Base-by-base conservation (phyloP, 2,797 vertebrate species). In the Pipistrellus pipistrellus region DNA sequence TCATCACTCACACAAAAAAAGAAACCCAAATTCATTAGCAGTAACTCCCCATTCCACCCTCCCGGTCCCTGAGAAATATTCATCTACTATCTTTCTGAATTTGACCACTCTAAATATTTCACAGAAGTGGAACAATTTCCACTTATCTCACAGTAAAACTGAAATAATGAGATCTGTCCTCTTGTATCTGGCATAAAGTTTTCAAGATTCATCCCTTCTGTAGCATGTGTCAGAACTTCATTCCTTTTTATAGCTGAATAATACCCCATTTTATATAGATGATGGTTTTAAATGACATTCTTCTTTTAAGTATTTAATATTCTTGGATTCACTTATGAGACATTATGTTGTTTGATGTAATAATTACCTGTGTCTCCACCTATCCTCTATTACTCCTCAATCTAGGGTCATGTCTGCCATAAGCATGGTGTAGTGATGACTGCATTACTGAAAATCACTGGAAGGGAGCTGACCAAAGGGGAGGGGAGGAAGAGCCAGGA, bases 181-280 rank as follows among this genome's bases (percentile, higher is more conserved):
- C 46, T 35, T 86, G 51, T 66, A 20, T 44, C 64, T 53, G 14
- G 13, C 76, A 77, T 32, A 38, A 62, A 27, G 23, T 69, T 94
- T 87, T 27, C 32, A 55, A 53, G n/a, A 17, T 44, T 20, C 12
- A 48, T n/a, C 71, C 25, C 77, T 14, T 3, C 17, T 66, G 66
- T 15, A 62, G 21, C 51, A 84, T 46, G 38, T 55, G 48, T 76
- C 76, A 90, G 68, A 96, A 85, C 20, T 14, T 46, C 78, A 89
- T 68, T 77, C 14, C 62, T 85, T 76, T 44, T 62, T 35, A 82
- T 6, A 44, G 64, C 8, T 68, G 85, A 87, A 68, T 57, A 35
- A 69, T 17, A 30, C 13, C 32, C 69, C 64, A 66, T 21, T 41
- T 2, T 11, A 23, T 66, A 10, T 53, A 77, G 46, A 77, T 23